Base-by-base conservation (phyloP, 1,140 invertebrate species). In the Tetramorium alpestre region DNA sequence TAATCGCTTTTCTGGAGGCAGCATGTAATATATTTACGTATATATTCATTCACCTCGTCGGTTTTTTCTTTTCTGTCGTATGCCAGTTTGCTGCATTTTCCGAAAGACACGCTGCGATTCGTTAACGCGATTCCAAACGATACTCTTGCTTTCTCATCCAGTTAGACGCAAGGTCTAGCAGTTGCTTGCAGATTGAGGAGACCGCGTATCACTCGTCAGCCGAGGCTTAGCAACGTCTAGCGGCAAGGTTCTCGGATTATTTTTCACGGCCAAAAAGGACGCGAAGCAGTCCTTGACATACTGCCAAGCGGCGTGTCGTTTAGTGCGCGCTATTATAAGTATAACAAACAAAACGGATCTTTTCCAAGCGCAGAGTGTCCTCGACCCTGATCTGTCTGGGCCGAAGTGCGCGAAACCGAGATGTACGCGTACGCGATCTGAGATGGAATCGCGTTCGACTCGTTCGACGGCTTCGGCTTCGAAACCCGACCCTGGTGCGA, bases 231-330 rank as follows among this genome's bases (percentile, higher is more conserved):
- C 13, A 38, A 75, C 1, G 11, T 18, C 13, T 47, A 22, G 7
- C 2, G n/a, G 33, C 54, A 44, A 75, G 56, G 54, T 85, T 58
- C 67, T 58, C 11, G 28, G 49, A 85, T 56, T 51, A 86, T 86
- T 89, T 33, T 86, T 89, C 82, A 89, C 49, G 87, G 85, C 51
- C 88, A 77, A 56, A 69, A 90, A 54, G 51, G 56, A 89, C 65
- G 13, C 38, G 62, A 58, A 49, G 33, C 25, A 38, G 16, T 87
- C 78, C 89, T 90, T 90, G 89, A 89, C 89, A 86, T 51, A 90
- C 88, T 90, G 89, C 89, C 88, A 89, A 28, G 25, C 41, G 28
- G 41, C 41, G 25, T 22, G 2, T 25, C 22, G 38, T n/a, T 72
- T 25, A 28, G 28, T 47, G 33, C 47, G 8, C 28, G 58, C 41